Evolutionary conservation across 2,113 vertebrate species (phyloP), one percentile per base, ranked within the genome.

Genomic region (Nansenia antarctica): DNA sequence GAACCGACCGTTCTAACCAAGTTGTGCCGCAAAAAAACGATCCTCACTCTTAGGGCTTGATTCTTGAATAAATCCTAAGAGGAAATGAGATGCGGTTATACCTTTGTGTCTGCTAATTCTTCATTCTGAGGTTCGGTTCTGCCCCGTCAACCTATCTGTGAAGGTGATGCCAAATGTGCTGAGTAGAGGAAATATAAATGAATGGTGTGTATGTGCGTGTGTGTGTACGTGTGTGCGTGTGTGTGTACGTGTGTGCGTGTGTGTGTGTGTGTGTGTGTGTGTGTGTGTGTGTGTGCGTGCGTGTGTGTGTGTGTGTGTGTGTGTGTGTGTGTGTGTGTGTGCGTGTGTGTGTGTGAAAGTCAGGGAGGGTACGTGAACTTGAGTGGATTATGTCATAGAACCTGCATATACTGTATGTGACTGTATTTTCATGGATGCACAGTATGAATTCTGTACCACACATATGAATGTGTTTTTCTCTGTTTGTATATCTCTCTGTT

Each of bases 81-180:
- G 54, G 35, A 5, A 26, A 31, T 47, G 49, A 70, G 67, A 67
- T 6, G 20, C 34, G 42, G 76, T n/a, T 70, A 75, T 75, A 63
- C 20, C 32, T 54, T 32, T 63, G 27, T 69, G 27, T 69, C 49
- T 62, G 30, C 59, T 35, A 15, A 24, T 34, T 37, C 11, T 63
- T 78, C 68, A 67, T 62, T 77, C 64, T 61, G 61, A 78, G 39
- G 42, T 61, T 57, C 0, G n/a, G 47, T 69, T 65, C 47, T 29
- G 53, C 12, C 20, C 26, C 20, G 26, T 31, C 27, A 31, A 53
- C 47, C 29, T 66, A 22, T 61, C 69, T 72, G 72, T 74, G 68
- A 76, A 78, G 74, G 78, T 72, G 80, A 70, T 67, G 58, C 42
- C 76, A 22, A 60, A 0, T 70, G 54, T 61, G 60, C 74, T 59